Percentiles rank a stretch among this genome's conserved stretches.
phyloP scores from a whole-genome alignment of 2,113 vertebrate species.

The Grallaria varia region DNA sequence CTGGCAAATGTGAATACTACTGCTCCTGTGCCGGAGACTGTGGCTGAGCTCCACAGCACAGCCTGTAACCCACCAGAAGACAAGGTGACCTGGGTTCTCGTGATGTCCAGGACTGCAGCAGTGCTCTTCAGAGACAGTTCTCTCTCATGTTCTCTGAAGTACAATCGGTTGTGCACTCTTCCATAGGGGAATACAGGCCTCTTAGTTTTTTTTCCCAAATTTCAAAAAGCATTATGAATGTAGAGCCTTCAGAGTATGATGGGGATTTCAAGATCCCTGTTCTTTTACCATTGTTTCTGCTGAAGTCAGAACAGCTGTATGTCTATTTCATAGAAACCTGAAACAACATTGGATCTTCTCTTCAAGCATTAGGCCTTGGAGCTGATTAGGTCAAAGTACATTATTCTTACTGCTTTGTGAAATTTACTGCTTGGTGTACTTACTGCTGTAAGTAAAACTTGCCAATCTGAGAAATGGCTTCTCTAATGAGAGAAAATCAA shows the following conservation, averaged over 20 bases:
- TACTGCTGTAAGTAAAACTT: neutral
- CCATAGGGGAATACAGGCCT: too few relatives aligned
- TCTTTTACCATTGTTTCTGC: accelerated
- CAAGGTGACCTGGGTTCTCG: neutral
- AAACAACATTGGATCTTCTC: neutral
- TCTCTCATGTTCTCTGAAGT: accelerated
- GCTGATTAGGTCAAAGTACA: neutral
- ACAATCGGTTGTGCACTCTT: accelerated
- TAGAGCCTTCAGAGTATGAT: neutral
- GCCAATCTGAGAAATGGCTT: neutral
- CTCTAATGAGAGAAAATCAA: neutral
- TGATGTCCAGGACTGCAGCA: accelerated
- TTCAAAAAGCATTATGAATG: neutral
- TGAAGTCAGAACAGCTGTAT: neutral
- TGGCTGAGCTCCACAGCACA: accelerated
- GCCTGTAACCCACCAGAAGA: accelerated
- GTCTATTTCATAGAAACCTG: neutral
- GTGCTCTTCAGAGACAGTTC: neutral
- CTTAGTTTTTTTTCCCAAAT: neutral
- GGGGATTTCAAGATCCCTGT: neutral
- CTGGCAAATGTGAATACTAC: accelerated
- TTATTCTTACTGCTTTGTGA: neutral
- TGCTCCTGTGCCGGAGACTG: accelerated
- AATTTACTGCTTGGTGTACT: neutral
- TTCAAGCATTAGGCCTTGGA: neutral